A percentile compares a stretch with the other conserved stretches of the same genome.
phyloP scores from a whole-genome alignment of 2,113 vertebrate species.

The Burhinus bistriatus region DNA sequence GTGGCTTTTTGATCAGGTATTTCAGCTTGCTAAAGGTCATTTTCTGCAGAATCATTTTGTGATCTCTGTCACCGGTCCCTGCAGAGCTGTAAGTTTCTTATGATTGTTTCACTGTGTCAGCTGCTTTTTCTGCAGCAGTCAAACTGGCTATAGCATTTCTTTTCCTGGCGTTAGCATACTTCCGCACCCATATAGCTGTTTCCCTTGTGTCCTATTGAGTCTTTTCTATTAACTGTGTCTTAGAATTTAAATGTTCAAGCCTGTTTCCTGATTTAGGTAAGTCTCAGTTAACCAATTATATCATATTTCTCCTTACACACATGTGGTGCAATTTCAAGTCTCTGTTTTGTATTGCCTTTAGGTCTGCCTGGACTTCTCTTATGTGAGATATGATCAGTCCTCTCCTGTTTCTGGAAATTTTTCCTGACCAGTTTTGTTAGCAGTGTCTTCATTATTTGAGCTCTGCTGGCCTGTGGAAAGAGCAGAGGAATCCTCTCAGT shows the following conservation, averaged over 20 bases:
- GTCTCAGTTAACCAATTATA: constrained; percentile 72
- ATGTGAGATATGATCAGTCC: background rate
- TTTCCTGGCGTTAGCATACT: constrained; percentile 23
- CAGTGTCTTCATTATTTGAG: background rate
- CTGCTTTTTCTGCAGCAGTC: constrained; percentile 49
- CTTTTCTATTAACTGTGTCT: constrained; percentile 72
- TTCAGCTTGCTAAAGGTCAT: background rate
- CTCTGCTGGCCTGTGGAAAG: background rate
- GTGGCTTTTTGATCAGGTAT: background rate
- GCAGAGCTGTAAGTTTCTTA: constrained; percentile 51
- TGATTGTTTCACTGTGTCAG: constrained; percentile 31
- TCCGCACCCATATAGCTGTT: constrained; percentile 58
- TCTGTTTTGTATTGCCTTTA: constrained; percentile 50
- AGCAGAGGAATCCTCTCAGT: background rate
- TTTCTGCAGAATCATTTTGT: constrained; percentile 42
- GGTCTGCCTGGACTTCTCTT: constrained; percentile 38
- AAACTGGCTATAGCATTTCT: constrained; percentile 41
- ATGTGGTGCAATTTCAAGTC: constrained; percentile 42
- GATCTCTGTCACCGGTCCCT: constrained; percentile 34
- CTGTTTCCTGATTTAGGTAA: constrained; percentile 74
- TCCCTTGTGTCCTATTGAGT: constrained; percentile 66
- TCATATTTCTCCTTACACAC: constrained; percentile 71
- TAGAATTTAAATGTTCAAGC: constrained; percentile 75
- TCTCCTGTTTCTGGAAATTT: background rate
- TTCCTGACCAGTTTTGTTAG: background rate